These are phyloP conservation scores for Homarus americanus DNA, from an alignment of 1,140 invertebrate genomes.

Conservation along the genomic window DNA sequence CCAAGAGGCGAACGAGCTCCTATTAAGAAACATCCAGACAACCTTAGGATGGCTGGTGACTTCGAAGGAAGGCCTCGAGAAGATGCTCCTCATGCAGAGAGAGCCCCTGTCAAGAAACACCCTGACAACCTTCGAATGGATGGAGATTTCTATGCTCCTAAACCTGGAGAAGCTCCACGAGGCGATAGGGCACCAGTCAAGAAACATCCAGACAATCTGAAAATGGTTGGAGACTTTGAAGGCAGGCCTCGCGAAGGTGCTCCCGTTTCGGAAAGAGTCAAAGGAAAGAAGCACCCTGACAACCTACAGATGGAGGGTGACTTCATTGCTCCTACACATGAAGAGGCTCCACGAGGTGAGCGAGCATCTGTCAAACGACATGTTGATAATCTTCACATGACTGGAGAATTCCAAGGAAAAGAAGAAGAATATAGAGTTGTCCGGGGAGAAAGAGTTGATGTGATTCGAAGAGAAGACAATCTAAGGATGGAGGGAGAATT, in stretches of 20 bases:
- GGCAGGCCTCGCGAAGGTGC: conserved; percentile 36
- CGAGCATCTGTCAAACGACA: conserved; percentile 78
- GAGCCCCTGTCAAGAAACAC: conserved; percentile 45
- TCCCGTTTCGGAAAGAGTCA: conserved; percentile 78
- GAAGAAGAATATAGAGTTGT: conserved; percentile 77
- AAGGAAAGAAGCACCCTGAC: conserved; percentile 79
- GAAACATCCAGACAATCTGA: conserved; percentile 45
- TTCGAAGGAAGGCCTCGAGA: conserved; percentile 40
- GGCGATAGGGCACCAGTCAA: conserved; percentile 41
- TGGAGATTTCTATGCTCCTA: conserved; percentile 46
- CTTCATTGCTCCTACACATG: conserved; percentile 55
- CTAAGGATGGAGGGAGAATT: conserved; percentile 46
- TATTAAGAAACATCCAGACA: conserved; percentile 45
- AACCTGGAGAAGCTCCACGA: conserved; percentile 42
- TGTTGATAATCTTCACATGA: conserved; percentile 81
- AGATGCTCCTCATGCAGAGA: conserved; percentile 48
- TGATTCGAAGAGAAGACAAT: conserved; percentile 72
- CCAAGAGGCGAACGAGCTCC: conserved; percentile 38
- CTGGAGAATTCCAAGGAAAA: conserved; percentile 81
- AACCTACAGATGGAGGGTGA: conserved; percentile 80
- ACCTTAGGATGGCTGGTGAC: conserved; percentile 39
- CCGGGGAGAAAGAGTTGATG: conserved; percentile 79
- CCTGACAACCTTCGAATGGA: conserved; percentile 50
- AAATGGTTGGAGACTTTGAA: conserved; percentile 48
- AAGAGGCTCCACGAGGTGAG: conserved; percentile 76